A percentile compares a stretch with the other conserved stretches of the same genome.
phyloP scores from a whole-genome alignment of 2,797 vertebrate genomes.

The Acanthurus tractus region DNA sequence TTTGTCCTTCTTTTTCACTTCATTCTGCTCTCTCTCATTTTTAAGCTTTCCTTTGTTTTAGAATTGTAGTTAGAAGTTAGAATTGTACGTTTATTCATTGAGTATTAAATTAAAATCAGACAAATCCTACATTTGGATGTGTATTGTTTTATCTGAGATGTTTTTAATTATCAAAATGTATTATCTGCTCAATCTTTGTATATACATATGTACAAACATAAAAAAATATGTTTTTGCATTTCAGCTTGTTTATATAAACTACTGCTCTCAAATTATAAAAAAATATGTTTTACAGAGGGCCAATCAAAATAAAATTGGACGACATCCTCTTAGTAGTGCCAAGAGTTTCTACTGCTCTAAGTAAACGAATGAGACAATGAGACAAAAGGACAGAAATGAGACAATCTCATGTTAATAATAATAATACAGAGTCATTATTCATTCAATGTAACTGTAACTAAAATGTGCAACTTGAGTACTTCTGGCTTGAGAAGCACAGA shows the following conservation, averaged over 20 bases:
- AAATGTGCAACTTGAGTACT: background rate
- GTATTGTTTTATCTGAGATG: background rate
- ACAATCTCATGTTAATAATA: background rate
- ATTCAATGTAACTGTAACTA: background rate
- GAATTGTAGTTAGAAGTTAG: background rate
- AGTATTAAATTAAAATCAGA: slow-evolving; percentile 6
- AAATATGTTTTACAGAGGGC: background rate
- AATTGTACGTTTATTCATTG: slow-evolving; percentile 4
- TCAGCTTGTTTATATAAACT: background rate
- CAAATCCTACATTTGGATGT: background rate
- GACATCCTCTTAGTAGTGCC: background rate
- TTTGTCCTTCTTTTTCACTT: slow-evolving; percentile 4
- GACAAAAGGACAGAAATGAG: background rate
- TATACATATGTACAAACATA: background rate
- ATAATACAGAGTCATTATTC: background rate
- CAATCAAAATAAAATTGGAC: background rate
- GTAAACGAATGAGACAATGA: background rate
- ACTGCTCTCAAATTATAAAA: background rate
- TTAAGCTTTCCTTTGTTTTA: background rate
- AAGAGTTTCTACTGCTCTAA: background rate
- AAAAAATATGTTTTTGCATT: background rate
- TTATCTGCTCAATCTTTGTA: background rate
- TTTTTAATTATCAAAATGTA: background rate
- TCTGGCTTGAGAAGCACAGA: slow-evolving; percentile 13
- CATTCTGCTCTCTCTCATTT: slow-evolving; percentile 5